A percentile compares a stretch with the other conserved stretches of the same genome.
These are phyloP conservation scores for Typhlichthys subterraneus DNA, from an alignment of 2,797 vertebrate species.

Conservation along the genomic window DNA sequence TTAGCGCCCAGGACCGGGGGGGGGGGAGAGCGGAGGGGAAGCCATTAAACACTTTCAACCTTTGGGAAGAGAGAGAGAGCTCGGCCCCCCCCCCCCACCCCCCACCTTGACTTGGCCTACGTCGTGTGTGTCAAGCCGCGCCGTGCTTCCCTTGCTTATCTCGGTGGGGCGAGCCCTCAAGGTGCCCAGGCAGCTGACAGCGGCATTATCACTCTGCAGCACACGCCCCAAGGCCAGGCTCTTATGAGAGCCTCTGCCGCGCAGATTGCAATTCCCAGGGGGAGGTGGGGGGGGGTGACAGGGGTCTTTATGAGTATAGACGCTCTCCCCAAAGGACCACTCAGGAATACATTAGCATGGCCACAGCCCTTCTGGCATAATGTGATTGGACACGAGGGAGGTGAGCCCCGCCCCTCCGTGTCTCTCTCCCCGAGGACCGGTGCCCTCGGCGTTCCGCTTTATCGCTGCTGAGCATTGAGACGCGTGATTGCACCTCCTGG, in stretches of 20 bases:
- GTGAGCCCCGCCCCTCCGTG: slow-evolving; percentile 49
- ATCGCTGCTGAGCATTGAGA: slow-evolving; percentile 76
- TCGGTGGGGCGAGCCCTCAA: slow-evolving; percentile 44
- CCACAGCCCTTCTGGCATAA: slow-evolving; percentile 69
- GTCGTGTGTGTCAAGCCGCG: slow-evolving; percentile 59
- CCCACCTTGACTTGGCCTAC: slow-evolving; percentile 58
- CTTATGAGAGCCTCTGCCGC: slow-evolving; percentile 56
- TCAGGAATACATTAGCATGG: slow-evolving; percentile 76
- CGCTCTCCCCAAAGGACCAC: slow-evolving; percentile 71
- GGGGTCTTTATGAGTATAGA: slow-evolving; percentile 72
- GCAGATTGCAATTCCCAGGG: slow-evolving; percentile 45
- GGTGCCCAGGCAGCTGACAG: slow-evolving; percentile 69
- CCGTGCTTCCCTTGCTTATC: slow-evolving; percentile 44
- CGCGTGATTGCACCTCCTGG: slow-evolving; percentile 70
- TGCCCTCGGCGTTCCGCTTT: slow-evolving; percentile 61
- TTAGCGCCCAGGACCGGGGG: slow-evolving; percentile 19
- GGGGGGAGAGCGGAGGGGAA: neutral
- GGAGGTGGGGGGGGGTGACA: slow-evolving; percentile 67
- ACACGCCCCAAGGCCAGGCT: slow-evolving; percentile 60
- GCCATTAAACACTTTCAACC: slow-evolving; percentile 36
- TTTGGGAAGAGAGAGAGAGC: slow-evolving; percentile 33
- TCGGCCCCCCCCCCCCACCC: slow-evolving; percentile 29
- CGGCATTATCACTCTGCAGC: slow-evolving; percentile 66
- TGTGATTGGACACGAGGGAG: slow-evolving; percentile 73
- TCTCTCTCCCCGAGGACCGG: slow-evolving; percentile 62